phyloP scores from a whole-genome alignment of 1,140 invertebrate genomes.

The Mamestra configurata region DNA sequence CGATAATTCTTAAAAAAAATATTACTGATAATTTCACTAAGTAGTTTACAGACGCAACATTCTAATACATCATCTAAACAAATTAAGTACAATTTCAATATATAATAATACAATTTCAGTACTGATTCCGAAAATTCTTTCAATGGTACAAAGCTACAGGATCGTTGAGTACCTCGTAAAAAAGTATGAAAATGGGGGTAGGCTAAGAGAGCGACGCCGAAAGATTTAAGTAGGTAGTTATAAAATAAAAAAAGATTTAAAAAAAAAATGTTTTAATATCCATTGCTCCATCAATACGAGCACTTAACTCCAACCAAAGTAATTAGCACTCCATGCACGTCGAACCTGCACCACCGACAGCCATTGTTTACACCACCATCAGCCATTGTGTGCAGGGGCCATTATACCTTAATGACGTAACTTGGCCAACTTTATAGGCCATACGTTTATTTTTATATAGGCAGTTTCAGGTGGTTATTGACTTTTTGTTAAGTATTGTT shows the following conservation, averaged over 20 bases:
- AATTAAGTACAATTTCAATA: too few species aligned
- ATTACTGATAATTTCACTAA: too few species aligned
- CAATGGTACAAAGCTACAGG: too few species aligned
- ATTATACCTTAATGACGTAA: neutral
- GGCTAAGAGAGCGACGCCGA: too few species aligned
- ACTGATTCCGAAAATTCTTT: too few species aligned
- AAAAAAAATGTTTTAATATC: neutral
- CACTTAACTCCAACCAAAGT: constrained; percentile 3
- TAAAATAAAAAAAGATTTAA: neutral
- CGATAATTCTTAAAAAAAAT: too few species aligned
- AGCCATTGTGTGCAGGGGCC: neutral
- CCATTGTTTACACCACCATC: constrained; percentile 12
- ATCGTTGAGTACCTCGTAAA: too few species aligned
- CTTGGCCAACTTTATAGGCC: neutral
- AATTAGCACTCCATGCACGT: constrained; percentile 27
- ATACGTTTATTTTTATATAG: neutral
- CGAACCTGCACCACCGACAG: neutral
- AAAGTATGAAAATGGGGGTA: too few species aligned
- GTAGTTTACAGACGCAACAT: too few species aligned
- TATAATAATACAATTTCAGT: too few species aligned
- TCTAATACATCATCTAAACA: too few species aligned
- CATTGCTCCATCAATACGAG: neutral
- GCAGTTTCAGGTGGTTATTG: neutral
- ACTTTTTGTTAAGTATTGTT: neutral
- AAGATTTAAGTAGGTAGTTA: too few species aligned